Conservation (phyloP, 2,888 invertebrate genomes). For the Arge pagana region DNA sequence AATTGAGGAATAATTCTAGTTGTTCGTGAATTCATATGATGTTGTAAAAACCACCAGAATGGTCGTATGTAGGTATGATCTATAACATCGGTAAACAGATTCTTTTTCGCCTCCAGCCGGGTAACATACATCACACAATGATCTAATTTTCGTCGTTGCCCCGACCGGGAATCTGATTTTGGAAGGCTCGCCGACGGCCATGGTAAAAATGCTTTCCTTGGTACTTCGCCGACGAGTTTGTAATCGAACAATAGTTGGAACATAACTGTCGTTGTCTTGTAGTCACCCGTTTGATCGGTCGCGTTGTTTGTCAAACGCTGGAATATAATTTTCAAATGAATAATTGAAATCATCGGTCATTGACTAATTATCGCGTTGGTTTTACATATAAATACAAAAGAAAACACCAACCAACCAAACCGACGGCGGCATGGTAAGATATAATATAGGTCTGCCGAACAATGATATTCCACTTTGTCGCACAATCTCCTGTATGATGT, state of each 20-base stretch:
- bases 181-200: no score
- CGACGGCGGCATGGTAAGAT: slow-evolving; percentile 65
- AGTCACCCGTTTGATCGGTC: slow-evolving; percentile 60
- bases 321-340: slow-evolving; percentile 31
- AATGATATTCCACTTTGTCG: slow-evolving; percentile 64
- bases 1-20: slow-evolving; percentile 71
- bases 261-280: slow-evolving; percentile 65
- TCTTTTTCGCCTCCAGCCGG: slow-evolving; percentile 66
- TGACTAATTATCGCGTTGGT: no score
- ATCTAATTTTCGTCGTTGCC: slow-evolving; percentile 36
- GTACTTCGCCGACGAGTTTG: slow-evolving; percentile 65
- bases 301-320: slow-evolving; percentile 65
- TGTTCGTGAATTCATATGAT: slow-evolving; percentile 65
- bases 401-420: slow-evolving; percentile 66
- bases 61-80: slow-evolving; percentile 63
- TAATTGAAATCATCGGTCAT: background rate
- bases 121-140: slow-evolving; percentile 68
- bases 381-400: no score
- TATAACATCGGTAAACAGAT: slow-evolving; percentile 51
- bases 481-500: slow-evolving; percentile 65
- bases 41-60: slow-evolving; percentile 73
- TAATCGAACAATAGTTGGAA: slow-evolving; percentile 73
- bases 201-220: slow-evolving; percentile 70
- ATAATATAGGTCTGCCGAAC: slow-evolving; percentile 68
- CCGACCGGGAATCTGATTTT: slow-evolving; percentile 32